These are phyloP conservation scores for Argyresthia goedartella DNA, from an alignment of 2,888 invertebrate species.

Conservation along the genomic window DNA sequence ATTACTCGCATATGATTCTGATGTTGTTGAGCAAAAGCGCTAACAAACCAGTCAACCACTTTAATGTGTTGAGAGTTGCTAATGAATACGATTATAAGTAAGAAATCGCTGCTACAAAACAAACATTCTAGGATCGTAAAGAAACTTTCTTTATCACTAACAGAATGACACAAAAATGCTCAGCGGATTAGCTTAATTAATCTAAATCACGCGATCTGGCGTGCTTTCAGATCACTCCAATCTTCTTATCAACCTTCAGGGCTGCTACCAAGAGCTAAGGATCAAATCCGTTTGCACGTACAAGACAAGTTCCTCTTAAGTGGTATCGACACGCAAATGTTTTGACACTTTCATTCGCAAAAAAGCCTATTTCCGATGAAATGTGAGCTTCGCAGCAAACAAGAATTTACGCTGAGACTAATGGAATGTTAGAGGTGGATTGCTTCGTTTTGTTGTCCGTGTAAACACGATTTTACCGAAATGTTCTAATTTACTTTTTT, in stretches of 20 bases:
- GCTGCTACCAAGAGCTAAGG: background rate
- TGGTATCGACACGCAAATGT: background rate
- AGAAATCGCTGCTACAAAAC: too few relatives aligned
- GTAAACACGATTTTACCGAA: too few relatives aligned
- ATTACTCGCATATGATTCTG: too few relatives aligned
- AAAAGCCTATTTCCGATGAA: slow-evolving; percentile 1
- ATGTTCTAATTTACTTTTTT: too few relatives aligned
- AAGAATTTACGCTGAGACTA: background rate
- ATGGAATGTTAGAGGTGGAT: background rate
- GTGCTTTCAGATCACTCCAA: background rate
- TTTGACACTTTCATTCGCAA: slow-evolving; percentile 1
- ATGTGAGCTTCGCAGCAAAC: background rate
- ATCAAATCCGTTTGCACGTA: background rate
- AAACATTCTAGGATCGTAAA: too few relatives aligned
- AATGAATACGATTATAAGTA: too few relatives aligned
- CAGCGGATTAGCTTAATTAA: background rate
- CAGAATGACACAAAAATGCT: background rate
- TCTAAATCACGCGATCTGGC: background rate
- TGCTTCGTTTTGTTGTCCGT: too few relatives aligned
- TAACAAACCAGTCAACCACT: too few relatives aligned
- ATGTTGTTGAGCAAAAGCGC: too few relatives aligned
- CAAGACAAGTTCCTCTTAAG: background rate
- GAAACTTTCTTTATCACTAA: background rate
- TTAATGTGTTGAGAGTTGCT: too few relatives aligned
- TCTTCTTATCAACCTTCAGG: background rate